These are phyloP conservation scores for Idaea straminata DNA, from an alignment of 2,888 invertebrate genomes.

Conservation along the genomic window DNA sequence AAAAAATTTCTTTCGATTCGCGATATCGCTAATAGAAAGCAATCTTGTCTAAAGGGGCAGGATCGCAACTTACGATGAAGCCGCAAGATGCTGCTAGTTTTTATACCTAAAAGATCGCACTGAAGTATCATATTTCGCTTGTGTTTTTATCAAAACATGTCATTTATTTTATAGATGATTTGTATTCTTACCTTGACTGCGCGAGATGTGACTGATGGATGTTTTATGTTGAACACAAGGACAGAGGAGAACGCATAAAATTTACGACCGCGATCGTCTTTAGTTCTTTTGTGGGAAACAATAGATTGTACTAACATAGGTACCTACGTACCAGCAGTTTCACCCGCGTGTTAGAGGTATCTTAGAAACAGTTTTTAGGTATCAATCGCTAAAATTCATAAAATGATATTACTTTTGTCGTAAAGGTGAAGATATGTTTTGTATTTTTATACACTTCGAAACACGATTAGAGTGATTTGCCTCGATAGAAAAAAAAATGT, in stretches of 20 bases:
- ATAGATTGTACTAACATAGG: neutral
- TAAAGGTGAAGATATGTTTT: too few species aligned
- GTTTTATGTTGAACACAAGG: neutral
- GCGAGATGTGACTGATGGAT: neutral
- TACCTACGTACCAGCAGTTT: neutral
- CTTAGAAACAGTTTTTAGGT: too few species aligned
- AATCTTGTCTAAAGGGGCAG: too few species aligned
- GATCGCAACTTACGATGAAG: too few species aligned
- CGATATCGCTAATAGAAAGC: too few species aligned
- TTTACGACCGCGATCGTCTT: neutral
- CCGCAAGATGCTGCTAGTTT: neutral
- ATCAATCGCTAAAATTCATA: too few species aligned
- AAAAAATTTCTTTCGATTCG: too few species aligned
- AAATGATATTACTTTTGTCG: too few species aligned
- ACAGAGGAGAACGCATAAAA: neutral
- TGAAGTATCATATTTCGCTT: neutral
- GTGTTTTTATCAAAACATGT: neutral
- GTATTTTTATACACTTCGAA: too few species aligned
- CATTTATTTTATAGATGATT: neutral
- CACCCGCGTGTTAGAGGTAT: too few species aligned
- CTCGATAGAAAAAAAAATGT: too few species aligned
- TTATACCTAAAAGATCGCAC: neutral
- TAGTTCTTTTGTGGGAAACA: neutral
- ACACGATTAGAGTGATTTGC: too few species aligned
- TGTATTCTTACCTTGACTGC: neutral